Percentiles rank a stretch among this genome's conserved stretches.
Conservation (phyloP, 2,888 invertebrate genomes). For the Lottia gigantea region DNA sequence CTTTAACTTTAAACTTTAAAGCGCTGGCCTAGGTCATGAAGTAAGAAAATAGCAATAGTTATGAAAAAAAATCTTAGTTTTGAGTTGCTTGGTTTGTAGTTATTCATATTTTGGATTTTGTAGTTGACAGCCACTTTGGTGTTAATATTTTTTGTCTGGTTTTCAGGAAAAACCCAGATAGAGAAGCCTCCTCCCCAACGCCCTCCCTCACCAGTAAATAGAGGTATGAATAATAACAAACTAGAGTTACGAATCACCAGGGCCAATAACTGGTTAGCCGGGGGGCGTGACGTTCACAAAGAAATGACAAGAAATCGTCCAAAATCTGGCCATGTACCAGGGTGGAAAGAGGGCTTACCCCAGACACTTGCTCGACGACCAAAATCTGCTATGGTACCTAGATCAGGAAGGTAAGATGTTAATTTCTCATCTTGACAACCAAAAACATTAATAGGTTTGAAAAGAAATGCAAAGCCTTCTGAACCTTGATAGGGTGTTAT, state of each 20-base stretch:
- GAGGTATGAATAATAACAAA: slow-evolving; percentile 18
- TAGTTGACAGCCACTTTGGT: too few relatives aligned
- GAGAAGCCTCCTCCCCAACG: slow-evolving; percentile 46
- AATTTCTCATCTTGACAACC: too few relatives aligned
- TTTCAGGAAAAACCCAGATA: slow-evolving; percentile 11
- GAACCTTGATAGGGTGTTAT: too few relatives aligned
- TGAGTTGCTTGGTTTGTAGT: too few relatives aligned
- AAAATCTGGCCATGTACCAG: slow-evolving; percentile 58
- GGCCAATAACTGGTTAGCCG: slow-evolving; percentile 59
- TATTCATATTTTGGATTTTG: too few relatives aligned
- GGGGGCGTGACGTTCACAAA: slow-evolving; percentile 61
- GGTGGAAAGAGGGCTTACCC: slow-evolving; percentile 63
- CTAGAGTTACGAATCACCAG: slow-evolving; percentile 29
- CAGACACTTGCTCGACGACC: slow-evolving; percentile 45
- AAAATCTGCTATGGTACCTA: slow-evolving; percentile 41
- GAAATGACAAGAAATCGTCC: slow-evolving; percentile 51
- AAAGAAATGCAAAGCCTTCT: too few relatives aligned
- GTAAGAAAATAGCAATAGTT: too few relatives aligned
- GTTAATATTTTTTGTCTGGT: neutral
- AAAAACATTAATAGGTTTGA: too few relatives aligned
- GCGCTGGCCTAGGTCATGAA: too few relatives aligned
- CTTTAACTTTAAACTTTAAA: too few relatives aligned
- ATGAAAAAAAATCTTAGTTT: too few relatives aligned
- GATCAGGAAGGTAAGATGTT: too few relatives aligned
- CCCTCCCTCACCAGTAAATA: slow-evolving; percentile 44